These are phyloP conservation scores for Lamellibrachia satsuma DNA, from an alignment of 2,888 invertebrate genomes.

Conservation along the genomic window DNA sequence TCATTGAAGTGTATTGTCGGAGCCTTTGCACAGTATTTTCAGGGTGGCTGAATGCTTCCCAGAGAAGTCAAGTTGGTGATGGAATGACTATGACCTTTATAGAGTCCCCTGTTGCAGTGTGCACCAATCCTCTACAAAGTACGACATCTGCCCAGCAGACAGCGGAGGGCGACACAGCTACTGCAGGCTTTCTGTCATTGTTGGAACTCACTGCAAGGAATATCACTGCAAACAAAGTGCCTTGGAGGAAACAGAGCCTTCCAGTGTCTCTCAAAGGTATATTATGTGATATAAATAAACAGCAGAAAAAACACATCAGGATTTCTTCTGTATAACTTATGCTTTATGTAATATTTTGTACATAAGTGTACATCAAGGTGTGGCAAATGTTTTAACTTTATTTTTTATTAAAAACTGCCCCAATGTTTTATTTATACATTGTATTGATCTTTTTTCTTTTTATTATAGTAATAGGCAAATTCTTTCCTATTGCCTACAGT, in stretches of 20 bases:
- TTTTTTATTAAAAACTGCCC: background rate
- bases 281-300: background rate
- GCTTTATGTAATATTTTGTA: background rate
- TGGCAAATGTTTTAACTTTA: background rate
- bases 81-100: background rate
- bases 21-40: too few relatives aligned
- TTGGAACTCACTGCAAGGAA: slow-evolving; percentile 28
- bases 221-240: slow-evolving; percentile 17
- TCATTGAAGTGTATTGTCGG: too few relatives aligned
- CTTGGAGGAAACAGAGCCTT: background rate
- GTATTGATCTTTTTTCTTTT: too few relatives aligned
- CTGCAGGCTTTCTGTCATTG: slow-evolving; percentile 27
- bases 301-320: too few relatives aligned
- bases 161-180: background rate
- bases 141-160: background rate
- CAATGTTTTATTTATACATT: background rate
- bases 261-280: slow-evolving; percentile 19
- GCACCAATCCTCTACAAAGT: background rate
- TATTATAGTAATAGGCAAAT: too few relatives aligned
- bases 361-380: background rate
- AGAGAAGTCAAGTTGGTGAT: too few relatives aligned
- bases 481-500: too few relatives aligned
- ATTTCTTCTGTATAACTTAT: too few relatives aligned
- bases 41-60: too few relatives aligned
- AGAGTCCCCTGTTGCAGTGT: background rate